Evolutionary conservation across 2,113 vertebrate species (phyloP).

Genomic region (Pelecanoides urinatrix): DNA sequence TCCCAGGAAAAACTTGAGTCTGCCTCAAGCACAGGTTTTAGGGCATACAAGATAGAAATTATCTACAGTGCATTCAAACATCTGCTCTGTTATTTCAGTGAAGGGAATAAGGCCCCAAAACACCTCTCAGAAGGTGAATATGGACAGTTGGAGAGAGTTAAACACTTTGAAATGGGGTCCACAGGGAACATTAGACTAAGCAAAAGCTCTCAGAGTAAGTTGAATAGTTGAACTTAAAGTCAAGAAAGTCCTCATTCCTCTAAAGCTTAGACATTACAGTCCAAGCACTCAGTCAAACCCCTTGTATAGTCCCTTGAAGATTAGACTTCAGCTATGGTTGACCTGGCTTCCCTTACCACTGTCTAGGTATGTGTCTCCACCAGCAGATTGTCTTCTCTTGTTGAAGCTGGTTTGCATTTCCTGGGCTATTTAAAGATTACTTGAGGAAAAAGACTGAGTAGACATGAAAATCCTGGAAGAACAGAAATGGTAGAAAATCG

Average conservation of each 20-base stretch:
- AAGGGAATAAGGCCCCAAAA: background rate
- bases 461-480: background rate
- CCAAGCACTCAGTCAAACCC: background rate
- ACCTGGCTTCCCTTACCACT: background rate
- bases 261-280: background rate
- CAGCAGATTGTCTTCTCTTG: background rate
- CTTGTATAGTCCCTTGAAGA: background rate
- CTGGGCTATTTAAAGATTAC: background rate
- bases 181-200: background rate
- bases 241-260: background rate
- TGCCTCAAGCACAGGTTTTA: background rate
- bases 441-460: background rate
- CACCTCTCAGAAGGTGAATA: background rate
- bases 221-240: background rate
- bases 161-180: background rate
- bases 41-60: background rate
- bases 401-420: accelerated
- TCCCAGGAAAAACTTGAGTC: background rate
- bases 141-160: background rate
- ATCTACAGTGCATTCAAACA: background rate
- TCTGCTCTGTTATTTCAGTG: background rate
- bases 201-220: background rate
- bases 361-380: background rate
- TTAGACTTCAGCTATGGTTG: background rate
- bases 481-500: background rate